Percentiles rank a stretch among this genome's conserved stretches.
Conservation (phyloP, 1,140 invertebrate species). For the Drosophila melanogaster region Release_6_plus_ISO1_MT NT_037436.4:20539001-20539500, state of each 20-base stretch:
- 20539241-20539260: too few relatives aligned
- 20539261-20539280: too few relatives aligned
- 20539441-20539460: slow-evolving; percentile 40
- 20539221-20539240: too few relatives aligned
- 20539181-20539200: too few relatives aligned
- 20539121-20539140: background rate
- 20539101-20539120: too few relatives aligned
- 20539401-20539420: slow-evolving; percentile 21
- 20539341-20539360: background rate
- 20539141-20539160: background rate
- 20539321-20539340: slow-evolving; percentile 2
- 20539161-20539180: background rate
- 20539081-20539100: background rate
- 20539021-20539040: background rate
- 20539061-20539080: slow-evolving; percentile 30
- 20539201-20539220: background rate
- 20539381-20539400: slow-evolving; percentile 4
- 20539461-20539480: slow-evolving; percentile 52
- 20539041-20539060: background rate
- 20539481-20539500: slow-evolving; percentile 57
- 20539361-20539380: background rate
- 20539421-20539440: slow-evolving; percentile 23
- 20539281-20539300: too few relatives aligned
- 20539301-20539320: background rate
- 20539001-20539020: slow-evolving; percentile 14